Evolutionary conservation across 1,140 invertebrate species (phyloP), one percentile per base, ranked within the genome.

Genomic region (Arion vulgaris): DNA sequence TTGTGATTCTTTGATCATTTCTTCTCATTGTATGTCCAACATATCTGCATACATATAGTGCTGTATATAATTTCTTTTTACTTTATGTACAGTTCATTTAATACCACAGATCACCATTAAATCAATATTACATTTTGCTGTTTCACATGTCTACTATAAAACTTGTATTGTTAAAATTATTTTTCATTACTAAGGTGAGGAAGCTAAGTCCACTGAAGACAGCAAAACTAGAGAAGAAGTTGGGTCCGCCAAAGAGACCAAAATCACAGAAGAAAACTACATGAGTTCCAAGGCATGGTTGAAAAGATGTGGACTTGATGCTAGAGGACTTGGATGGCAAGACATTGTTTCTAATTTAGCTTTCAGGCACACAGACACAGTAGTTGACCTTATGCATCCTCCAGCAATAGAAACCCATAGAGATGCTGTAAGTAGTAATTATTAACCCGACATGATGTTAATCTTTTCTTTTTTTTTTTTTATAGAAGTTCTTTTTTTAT

Each of bases 201-300:
- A 49, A 49, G 19, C 45, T 49, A 49, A 49, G 9, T 19, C 45
- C 19, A 49, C 45, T 19, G 9, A 49, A 49, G 45, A 49, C 19
- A 49, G 19, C 45, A 49, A 9, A 49, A 49, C 19, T 9, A 49
- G n/a, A n/a, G 51, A 57, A 57, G 51, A 19, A 26, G 17, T 23
- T 57, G 19, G 4, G 9, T 23, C 19, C 51, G 23, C 19, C 5
- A 57, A 57, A 57, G 51, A 23, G 9, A 4, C 2, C 26, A 26
- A 19, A 15, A 57, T 23, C 51, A 85, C 84, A 49, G 83, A 88
- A 71, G 92, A 93, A 81, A 87, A 91, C 49, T 91, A 91, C 80
- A 91, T 92, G 90, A 90, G 88, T 38, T 92, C 91, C 32, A 84
- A 83, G 71, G 90, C 92, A 72, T 93, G 92, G 92, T 80, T 93